Percentiles rank a stretch among this genome's conserved stretches.
phyloP scores from a whole-genome alignment of 1,140 invertebrate species.

The Bombus huntii region DNA sequence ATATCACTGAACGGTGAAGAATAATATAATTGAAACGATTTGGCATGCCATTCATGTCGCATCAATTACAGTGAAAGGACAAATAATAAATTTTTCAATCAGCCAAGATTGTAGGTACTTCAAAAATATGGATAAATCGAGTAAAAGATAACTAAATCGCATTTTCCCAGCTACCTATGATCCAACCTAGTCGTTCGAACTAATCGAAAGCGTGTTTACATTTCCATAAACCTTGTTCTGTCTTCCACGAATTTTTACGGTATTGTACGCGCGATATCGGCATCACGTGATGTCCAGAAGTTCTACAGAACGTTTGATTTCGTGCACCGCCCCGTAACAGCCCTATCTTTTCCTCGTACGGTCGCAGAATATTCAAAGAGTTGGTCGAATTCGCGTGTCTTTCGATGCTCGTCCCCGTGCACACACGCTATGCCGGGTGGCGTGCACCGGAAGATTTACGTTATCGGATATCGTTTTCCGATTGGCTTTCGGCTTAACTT shows the following conservation, averaged over 20 bases:
- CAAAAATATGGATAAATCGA: too few species aligned
- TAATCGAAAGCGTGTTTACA: not conserved
- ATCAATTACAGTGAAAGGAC: not conserved
- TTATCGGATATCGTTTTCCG: conserved; percentile 78
- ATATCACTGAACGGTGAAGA: not conserved
- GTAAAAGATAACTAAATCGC: not conserved
- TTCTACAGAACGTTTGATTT: conserved; percentile 47
- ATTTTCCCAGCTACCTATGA: not conserved
- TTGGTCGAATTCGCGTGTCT: conserved; percentile 57
- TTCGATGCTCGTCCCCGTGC: conserved; percentile 44
- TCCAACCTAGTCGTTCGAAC: not conserved
- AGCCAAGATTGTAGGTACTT: too few species aligned
- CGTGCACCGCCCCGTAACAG: conserved; percentile 31
- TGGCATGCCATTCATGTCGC: not conserved
- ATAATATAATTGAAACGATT: not conserved
- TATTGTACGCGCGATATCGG: conserved; percentile 34
- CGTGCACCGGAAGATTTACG: conserved; percentile 68
- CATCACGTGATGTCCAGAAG: conserved; percentile 41
- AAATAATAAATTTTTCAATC: not conserved
- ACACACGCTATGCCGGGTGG: conserved; percentile 42
- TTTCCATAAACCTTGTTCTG: not conserved
- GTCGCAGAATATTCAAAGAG: conserved; percentile 50
- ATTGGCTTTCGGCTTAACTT: conserved; percentile 71
- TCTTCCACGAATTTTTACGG: conserved; percentile 9
- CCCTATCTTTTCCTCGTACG: conserved; percentile 39